phyloP scores from a whole-genome alignment of 2,113 vertebrate genomes.

The Patagioenas fasciata region DNA sequence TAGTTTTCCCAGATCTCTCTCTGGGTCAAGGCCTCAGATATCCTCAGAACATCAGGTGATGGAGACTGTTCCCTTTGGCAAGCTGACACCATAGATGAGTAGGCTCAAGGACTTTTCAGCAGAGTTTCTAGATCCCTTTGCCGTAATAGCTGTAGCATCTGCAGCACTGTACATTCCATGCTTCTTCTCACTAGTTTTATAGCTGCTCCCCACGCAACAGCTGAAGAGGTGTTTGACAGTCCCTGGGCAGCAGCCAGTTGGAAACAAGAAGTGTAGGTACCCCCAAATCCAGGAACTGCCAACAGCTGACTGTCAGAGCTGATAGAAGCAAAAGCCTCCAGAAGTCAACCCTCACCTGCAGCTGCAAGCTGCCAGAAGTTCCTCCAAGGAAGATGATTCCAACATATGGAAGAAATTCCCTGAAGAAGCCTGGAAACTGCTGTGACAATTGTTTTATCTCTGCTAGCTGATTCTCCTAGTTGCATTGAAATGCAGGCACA shows the following conservation, averaged over 20 bases:
- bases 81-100: neutral
- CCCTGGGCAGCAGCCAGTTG: neutral
- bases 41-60: neutral
- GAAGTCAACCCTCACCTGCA: neutral
- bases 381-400: neutral
- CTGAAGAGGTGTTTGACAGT: neutral
- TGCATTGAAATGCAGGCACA: neutral
- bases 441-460: conserved; percentile 17
- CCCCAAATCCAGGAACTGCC: neutral
- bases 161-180: neutral
- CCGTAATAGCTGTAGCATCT: neutral
- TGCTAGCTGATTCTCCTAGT: neutral
- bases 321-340: neutral
- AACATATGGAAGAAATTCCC: conserved; percentile 39
- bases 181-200: neutral
- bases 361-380: neutral
- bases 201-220: neutral
- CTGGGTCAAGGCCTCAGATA: neutral
- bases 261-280: neutral
- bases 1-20: fast-evolving
- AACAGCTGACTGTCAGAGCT: neutral
- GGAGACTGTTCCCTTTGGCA: neutral
- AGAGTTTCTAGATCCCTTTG: neutral
- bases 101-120: neutral
- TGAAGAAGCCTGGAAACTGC: neutral